Evolutionary conservation across 2,797 vertebrate genomes (phyloP).

Genomic region (Brachymystax lenok): DNA sequence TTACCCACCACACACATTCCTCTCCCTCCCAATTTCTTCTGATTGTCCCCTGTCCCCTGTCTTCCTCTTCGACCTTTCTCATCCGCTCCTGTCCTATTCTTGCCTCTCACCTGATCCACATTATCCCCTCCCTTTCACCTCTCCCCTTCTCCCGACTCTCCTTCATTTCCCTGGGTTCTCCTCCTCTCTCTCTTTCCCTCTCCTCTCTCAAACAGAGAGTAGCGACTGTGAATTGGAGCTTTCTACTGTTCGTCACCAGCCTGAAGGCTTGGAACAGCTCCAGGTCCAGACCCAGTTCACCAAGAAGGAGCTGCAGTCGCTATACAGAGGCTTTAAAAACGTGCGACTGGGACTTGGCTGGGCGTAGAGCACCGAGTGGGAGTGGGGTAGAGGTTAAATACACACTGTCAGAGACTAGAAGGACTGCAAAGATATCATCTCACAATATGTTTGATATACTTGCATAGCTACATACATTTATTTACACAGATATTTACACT

Average conservation of each 20-base stretch:
- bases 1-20: neutral
- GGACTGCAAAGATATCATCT: neutral
- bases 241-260: slow-evolving; percentile 85
- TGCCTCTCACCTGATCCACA: neutral
- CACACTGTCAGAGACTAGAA: neutral
- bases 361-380: neutral
- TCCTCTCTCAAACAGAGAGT: slow-evolving; percentile 73
- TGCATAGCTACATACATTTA: neutral
- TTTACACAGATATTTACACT: neutral
- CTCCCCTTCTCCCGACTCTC: neutral
- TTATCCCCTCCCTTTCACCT: slow-evolving; percentile 4
- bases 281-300: slow-evolving; percentile 91
- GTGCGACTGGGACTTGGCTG: slow-evolving; percentile 68
- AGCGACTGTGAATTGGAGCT: slow-evolving; percentile 86
- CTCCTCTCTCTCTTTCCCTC: slow-evolving; percentile 8
- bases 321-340: slow-evolving; percentile 95
- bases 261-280: slow-evolving; percentile 89
- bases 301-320: slow-evolving; percentile 89
- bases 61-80: neutral
- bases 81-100: neutral
- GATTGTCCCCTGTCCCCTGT: neutral
- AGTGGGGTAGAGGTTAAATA: neutral
- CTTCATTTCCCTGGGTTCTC: slow-evolving; percentile 2
- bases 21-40: neutral
- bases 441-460: neutral